Base-by-base conservation (phyloP, 2,888 invertebrate species). In the Dasysyrphus albostriatus region DNA sequence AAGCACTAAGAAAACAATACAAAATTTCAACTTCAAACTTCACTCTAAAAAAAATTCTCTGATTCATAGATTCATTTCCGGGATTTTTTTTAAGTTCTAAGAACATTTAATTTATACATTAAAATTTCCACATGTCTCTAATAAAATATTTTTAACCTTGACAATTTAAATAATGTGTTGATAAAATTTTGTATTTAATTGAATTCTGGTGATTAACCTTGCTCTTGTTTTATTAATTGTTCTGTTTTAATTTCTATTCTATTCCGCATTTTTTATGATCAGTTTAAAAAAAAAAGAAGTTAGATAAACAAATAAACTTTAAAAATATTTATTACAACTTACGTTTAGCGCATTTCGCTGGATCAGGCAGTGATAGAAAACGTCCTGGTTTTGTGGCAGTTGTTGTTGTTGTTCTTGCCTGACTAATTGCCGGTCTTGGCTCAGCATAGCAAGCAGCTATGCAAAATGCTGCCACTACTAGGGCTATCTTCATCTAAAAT, bases 331-430 rank as follows among this genome's bases (percentile, higher is more conserved):
- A 65, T 70, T 70, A n/a, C n/a, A 89, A 96, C 97, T 96, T 94
- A 97, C 97, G 95, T 93, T 94, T 96, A 88, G 96, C 94, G 93
- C 97, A 97, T 94, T 97, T 97, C 91, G 96, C 94, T 85, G 97
- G 94, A 88, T 95, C 94, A 59, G 97, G 97, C 89, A 97, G 94
- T 67, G 97, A 95, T 88, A 97, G 94, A 94, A 97, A 97, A 90
- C 97, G 94, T 91, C 97, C 97, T 14, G 97, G 96, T 91, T 96
- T 95, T 90, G 95, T 95, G 88, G 91, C 94, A 90, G 94, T 92
- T 82, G 91, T 91, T 83, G 95, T 94, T 89, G 94, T 94, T 91
- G 95, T 95, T 88, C 96, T 96, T 88, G 93, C 93, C 92, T 91
- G 91, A 87, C 91, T 91, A 90, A 94, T 93, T 73, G 94, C 94